Base-by-base conservation (phyloP, 2,888 invertebrate species). In the Neuroscelio doddi region DNA sequence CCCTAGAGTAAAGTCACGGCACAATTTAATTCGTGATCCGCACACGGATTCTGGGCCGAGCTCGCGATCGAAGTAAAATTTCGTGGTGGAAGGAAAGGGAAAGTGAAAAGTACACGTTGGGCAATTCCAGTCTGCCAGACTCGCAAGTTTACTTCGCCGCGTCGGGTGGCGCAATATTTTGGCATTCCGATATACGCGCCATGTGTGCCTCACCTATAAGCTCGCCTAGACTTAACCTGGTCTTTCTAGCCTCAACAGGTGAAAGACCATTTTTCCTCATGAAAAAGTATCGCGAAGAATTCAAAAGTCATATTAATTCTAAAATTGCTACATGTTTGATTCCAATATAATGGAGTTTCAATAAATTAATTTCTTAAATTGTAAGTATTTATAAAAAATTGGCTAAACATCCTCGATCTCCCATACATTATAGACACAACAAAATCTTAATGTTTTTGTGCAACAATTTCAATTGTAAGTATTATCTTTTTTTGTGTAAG, bases 81-180 rank as follows among this genome's bases (percentile, higher is more conserved):
- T 75, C 52, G 64, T 65, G 51, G 47, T 62, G 71, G 72, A 66
- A 69, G 70, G 64, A 72, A 62, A 74, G 73, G 78, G 78, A 80
- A 78, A 81, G 79, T 78, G 75, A 82, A 82, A 80, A 80, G 77
- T 78, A 70, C 44, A 70, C 63, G 76, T 80, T 81, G 74, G 73
- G 80, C 76, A 81, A 81, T 73, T 74, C 47, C 50, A 67, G 64
- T 68, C 70, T 71, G 71, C 69, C 72, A 72, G 75, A 75, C 72
- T 70, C 68, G 74, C 65, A 68, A 72, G 69, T 65, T 71, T 72
- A 73, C 75, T 72, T 49, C 63, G 52, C 34, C 42, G 49, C 41
- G 49, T 51, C 38, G 47, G 62, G 62, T 83, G 81, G 75, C 76
- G 83, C 80, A 83, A 83, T 70, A 77, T 80, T 83, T 82, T 79